Base-by-base conservation (phyloP, 2,113 vertebrate genomes). In the Gambusia affinis region DNA sequence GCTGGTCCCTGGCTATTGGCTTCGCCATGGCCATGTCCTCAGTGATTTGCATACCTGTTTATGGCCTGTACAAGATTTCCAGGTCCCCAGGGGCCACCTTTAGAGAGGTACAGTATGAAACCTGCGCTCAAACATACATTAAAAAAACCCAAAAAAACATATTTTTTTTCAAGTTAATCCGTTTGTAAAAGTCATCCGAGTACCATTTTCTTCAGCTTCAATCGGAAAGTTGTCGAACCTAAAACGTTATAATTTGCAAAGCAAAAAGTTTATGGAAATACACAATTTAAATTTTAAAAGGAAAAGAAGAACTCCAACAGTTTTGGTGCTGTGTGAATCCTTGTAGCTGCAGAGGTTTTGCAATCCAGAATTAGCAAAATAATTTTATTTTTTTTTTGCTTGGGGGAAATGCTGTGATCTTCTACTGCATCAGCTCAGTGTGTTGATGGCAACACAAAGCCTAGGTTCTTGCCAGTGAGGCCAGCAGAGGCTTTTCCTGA, bases 21-120 rank as follows among this genome's bases (percentile, higher is more conserved):
- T 98, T 99, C 88, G 89, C 93, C 86, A 99, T 99, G 98, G 97
- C 98, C 0, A 79, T 99, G 67, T 99, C 98, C 70, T 99, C 98
- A 0, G 98, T 99, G 67, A 88, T 99, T 81, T 99, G 98, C 90
- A 99, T 99, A 91, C 98, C 98, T 0, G 37, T 96, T 85, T 99
- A 99, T 0, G 98, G 96, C 35, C 85, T 97, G 84, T 97, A 95
- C 94, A 96, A 95, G 93, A 94, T 99, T 72, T 95, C 94, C 68
- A 72, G 85, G 78, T 96, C 96, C 1, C 96, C 97, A 15, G 98
- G 98, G 54, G 93, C 95, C 88, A 96, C 97, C 0, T 94, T 99
- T 80, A 90, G 95, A 86, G 96, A 99, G 97, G 98, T 99, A 91
- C 66, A 44, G 10, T 15, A 17, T 8, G 7, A 17, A 51, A 74